These are phyloP conservation scores for Cataglyphis hispanica DNA, from an alignment of 1,140 invertebrate genomes.

Conservation along the genomic window DNA sequence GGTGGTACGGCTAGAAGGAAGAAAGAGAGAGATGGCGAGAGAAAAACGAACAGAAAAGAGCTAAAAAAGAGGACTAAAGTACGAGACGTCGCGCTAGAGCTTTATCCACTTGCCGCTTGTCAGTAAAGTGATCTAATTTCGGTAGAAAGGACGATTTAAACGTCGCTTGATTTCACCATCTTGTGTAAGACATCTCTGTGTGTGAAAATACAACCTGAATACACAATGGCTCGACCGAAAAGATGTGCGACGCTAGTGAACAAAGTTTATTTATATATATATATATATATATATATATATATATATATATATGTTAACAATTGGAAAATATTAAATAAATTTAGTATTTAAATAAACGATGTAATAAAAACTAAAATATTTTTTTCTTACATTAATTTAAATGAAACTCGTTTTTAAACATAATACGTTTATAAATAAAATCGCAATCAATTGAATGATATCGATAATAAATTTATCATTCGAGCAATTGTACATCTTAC, in stretches of 20 bases:
- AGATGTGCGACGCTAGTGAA: slow-evolving; percentile 1
- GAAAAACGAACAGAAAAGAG: not conserved
- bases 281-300: too few species aligned
- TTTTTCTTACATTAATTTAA: too few species aligned
- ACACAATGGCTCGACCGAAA: not conserved
- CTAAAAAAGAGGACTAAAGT: not conserved
- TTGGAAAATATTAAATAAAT: too few species aligned
- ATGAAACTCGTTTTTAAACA: slow-evolving; percentile 10
- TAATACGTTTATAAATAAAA: not conserved
- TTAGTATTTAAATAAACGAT: too few species aligned
- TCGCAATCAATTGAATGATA: not conserved
- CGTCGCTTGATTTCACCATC: slow-evolving; percentile 17
- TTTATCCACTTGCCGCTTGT: slow-evolving; percentile 31
- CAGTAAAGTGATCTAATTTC: slow-evolving; percentile 51
- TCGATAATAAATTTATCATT: not conserved
- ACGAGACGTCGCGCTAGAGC: slow-evolving; percentile 12
- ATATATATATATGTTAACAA: too few species aligned
- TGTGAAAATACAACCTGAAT: not conserved
- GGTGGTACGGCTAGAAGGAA: not conserved
- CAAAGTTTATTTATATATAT: too few species aligned
- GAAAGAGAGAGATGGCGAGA: not conserved
- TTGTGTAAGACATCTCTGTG: slow-evolving; percentile 14
- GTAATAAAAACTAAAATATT: too few species aligned
- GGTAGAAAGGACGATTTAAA: slow-evolving; percentile 42
- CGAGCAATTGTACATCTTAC: not conserved